A percentile compares a stretch with the other conserved stretches of the same genome.
These are phyloP conservation scores for Meleagris gallopavo DNA, from an alignment of 2,113 vertebrate genomes.

Conservation along the genomic window DNA sequence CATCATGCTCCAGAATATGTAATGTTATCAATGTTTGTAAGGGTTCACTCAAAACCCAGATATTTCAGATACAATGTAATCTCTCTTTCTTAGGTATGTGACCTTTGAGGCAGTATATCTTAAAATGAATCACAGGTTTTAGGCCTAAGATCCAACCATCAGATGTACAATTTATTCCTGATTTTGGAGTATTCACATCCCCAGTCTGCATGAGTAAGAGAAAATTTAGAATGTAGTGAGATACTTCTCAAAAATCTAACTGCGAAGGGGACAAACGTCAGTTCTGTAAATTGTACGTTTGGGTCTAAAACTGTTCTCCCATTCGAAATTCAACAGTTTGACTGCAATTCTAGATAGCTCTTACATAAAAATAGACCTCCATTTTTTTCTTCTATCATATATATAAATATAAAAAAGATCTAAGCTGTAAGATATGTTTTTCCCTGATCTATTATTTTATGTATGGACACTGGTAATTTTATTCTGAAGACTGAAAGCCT, in stretches of 20 bases:
- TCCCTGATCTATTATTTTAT: not conserved
- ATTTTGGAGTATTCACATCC: not conserved
- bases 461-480: not conserved
- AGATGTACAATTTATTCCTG: not conserved
- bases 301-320: not conserved
- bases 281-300: not conserved
- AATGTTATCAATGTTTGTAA: not conserved
- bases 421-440: not conserved
- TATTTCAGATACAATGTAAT: not conserved
- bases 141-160: not conserved
- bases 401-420: not conserved
- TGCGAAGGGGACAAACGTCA: not conserved
- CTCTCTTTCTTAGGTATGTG: not conserved
- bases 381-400: not conserved
- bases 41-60: not conserved
- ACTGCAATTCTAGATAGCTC: not conserved
- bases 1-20: not conserved
- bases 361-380: not conserved
- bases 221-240: not conserved
- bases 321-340: not conserved
- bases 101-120: not conserved
- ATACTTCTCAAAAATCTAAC: not conserved
- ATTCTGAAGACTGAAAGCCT: not conserved
- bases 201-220: not conserved
- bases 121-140: not conserved